A percentile compares a stretch with the other conserved stretches of the same genome.
These are phyloP conservation scores for Fistularia commersonii DNA, from an alignment of 2,797 vertebrate species.

Conservation along the genomic window DNA sequence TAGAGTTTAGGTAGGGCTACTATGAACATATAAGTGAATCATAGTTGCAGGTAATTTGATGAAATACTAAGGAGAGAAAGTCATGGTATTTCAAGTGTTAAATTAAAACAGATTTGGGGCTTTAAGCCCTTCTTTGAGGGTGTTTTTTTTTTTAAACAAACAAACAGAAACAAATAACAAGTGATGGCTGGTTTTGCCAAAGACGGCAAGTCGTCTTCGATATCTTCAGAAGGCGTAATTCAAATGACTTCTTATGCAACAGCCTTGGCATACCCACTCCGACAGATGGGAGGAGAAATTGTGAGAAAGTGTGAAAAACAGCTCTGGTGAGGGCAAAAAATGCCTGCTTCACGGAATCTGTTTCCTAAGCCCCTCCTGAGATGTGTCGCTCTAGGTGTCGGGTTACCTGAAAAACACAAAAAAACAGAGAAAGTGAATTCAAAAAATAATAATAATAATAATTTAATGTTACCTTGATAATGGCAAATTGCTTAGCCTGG, in stretches of 20 bases:
- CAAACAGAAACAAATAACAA: neutral
- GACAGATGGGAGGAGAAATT: constrained; percentile 55
- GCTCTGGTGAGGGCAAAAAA: constrained; percentile 34
- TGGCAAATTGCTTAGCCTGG: neutral
- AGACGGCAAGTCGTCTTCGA: too few species aligned
- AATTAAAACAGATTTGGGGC: neutral
- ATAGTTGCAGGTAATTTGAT: constrained; percentile 29
- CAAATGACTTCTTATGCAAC: constrained; percentile 42
- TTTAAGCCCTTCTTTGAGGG: constrained; percentile 7
- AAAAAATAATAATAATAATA: constrained; percentile 4
- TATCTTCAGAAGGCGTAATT: too few species aligned
- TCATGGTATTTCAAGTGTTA: neutral
- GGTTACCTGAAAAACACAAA: constrained; percentile 42
- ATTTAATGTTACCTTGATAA: neutral
- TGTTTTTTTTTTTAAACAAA: neutral
- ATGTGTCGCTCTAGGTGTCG: constrained; percentile 29
- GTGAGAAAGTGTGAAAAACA: constrained; percentile 45
- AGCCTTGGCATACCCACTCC: constrained; percentile 34
- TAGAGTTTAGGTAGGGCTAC: constrained; percentile 69
- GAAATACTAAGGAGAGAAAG: constrained; percentile 46
- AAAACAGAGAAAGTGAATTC: constrained; percentile 13
- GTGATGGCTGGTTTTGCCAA: constrained; percentile 4
- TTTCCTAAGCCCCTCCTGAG: constrained; percentile 29
- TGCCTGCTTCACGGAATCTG: constrained; percentile 6
- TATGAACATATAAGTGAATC: constrained; percentile 52